Evolutionary conservation across 1,140 invertebrate genomes (phyloP), one percentile per base, ranked within the genome.

Genomic region (Euschistus heros): DNA sequence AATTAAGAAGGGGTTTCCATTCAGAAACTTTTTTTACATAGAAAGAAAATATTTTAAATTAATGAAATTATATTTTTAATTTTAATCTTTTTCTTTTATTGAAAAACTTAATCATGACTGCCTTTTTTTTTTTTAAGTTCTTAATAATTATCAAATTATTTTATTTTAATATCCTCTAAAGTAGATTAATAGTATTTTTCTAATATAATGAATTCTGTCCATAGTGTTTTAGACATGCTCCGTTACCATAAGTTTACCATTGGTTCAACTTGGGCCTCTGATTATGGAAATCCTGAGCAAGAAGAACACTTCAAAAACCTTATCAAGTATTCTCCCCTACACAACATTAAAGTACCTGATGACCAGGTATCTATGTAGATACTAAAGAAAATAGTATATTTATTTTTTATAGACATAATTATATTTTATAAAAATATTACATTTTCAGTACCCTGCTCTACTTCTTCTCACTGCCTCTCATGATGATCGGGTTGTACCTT

Each of bases 231-330:
- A 77, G 97, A 99, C 77, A 95, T 98, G 92, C 76, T 98, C 52
- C 82, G 94, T 47, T 99, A 94, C 78, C 93, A 98, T 77, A 97
- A 97, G 77, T 99, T 44, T 74, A 99, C 96, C 0, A 95, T 98
- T 74, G 97, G 96, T 0, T 88, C 92, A 76, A 91, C 92, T 30
- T 99, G 97, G 97, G 86, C 86, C 37, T 91, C 92, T 0, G 97
- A 99, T 78, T 99, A 90, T 79, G 97, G 97, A 17, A 89, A 85
- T 76, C 86, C 94, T 2, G 92, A 96, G 69, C 85, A 94, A 67
- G 79, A 85, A 68, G 85, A 92, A 50, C 86, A 97, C 68, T 98
- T 98, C 74, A 79, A 91, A 20, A 91, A 89, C 78, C 75, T 98
- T 13, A 80, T 87, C 27, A 94, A 93, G 77, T 96, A 91, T 78